Base-by-base conservation (phyloP, 2,888 invertebrate species). In the Drosophila infuscata region DNA sequence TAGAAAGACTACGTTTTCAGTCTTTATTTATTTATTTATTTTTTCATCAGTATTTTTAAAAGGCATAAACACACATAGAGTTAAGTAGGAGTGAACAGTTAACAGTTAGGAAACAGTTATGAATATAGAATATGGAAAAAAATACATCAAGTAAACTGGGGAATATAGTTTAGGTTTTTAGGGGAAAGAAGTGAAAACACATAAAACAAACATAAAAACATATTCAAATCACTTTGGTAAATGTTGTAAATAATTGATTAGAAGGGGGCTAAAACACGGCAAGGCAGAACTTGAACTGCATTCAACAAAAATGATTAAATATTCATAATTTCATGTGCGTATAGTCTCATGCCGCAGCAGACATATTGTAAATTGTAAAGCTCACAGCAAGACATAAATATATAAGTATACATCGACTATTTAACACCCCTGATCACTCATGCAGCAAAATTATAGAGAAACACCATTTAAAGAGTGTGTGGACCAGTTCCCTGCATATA, bases 41-140 rank as follows among this genome's bases (percentile, higher is more conserved):
- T 65, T 56, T 72, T 62, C 29, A 51, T 54, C 62, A 32, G 25
- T 53, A 38, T 58, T 61, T 43, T 46, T 56, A 49, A 65, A 66
- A 77, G 74, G 77, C 75, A 76, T 70, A 76, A 83, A 82, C 79
- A 75, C 84, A 85, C 74, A 80, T 66, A 63, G 73, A 86, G 53
- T 52, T 69, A 74, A 75, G 61, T 57, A 70, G 62, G 79, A 60
- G 56, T 72, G 75, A 85, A 88, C 83, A 75, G 70, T 76, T 64
- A 83, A 78, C 73, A 78, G 63, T 73, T 64, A 74, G 74, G 68
- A 56, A 51, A 66, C 41, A 51, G 79, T 66, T 72, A 75, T 73
- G 57, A 81, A 70, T 72, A 70, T 54, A 72, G 58, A 78, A 74
- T 54, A 67, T 73, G 61, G 17, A 29, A 48, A 65, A 68, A 63